Conservation (phyloP, 2,888 invertebrate species). For the Kuschelorhynchus macadamiae region DNA sequence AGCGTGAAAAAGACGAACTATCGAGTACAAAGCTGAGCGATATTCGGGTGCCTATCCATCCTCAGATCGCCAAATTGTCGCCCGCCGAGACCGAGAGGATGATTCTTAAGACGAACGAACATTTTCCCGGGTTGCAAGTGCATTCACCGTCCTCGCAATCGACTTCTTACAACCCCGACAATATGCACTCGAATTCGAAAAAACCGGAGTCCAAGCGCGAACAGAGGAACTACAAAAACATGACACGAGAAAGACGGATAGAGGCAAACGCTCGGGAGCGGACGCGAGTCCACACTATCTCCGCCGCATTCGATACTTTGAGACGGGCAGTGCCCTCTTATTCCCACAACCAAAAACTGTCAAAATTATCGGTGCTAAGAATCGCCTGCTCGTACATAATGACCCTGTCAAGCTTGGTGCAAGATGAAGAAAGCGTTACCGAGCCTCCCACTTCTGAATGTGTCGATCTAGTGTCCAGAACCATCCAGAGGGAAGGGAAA, state of each 20-base stretch:
- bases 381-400: conserved; percentile 95
- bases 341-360: conserved; percentile 93
- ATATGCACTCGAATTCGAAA: conserved; percentile 6
- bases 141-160: not conserved
- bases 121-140: conserved; percentile 60
- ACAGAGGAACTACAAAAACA: conserved; percentile 94
- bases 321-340: conserved; percentile 89
- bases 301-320: conserved; percentile 93
- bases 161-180: not conserved
- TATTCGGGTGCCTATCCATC: conserved; percentile 62
- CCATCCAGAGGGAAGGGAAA: conserved; percentile 93
- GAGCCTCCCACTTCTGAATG: conserved; percentile 80
- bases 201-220: conserved; percentile 65
- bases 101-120: conserved; percentile 60
- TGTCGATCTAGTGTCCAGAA: conserved; percentile 89
- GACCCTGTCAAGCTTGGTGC: conserved; percentile 84
- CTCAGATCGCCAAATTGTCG: conserved; percentile 56
- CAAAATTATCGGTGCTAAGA: conserved; percentile 91
- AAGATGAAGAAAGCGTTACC: conserved; percentile 70
- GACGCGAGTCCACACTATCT: conserved; percentile 94
- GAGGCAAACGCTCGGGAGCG: conserved; percentile 95
- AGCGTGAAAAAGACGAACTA: conserved; percentile 53
- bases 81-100: conserved; percentile 61
- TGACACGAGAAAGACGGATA: conserved; percentile 92
- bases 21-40: conserved; percentile 37